Evolutionary conservation across 2,797 vertebrate genomes (phyloP).

Genomic region (Fratercula arctica): DNA sequence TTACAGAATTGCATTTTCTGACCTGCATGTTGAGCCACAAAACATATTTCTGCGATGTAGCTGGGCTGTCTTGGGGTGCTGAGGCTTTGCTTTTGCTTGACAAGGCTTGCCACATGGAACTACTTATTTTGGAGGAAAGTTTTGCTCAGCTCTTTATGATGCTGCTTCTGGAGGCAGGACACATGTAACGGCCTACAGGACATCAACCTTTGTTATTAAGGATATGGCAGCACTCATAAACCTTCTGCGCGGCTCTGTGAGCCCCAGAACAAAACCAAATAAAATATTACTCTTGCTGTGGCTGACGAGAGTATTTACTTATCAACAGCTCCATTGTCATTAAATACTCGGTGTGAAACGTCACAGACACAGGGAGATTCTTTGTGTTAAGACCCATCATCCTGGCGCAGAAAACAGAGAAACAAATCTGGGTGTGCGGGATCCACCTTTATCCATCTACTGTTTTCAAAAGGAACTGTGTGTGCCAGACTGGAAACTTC

Average conservation of each 20-base stretch:
- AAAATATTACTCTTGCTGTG: not conserved
- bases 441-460: not conserved
- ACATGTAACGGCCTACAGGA: not conserved
- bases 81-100: not conserved
- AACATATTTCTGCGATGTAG: not conserved
- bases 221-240: not conserved
- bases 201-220: not conserved
- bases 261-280: not conserved
- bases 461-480: not conserved
- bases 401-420: not conserved
- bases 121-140: not conserved
- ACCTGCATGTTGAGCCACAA: not conserved
- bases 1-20: not conserved
- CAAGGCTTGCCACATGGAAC: not conserved
- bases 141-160: not conserved
- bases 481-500: not conserved
- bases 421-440: rapidly evolving
- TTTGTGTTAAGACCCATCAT: not conserved
- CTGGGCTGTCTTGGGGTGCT: not conserved
- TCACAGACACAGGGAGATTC: not conserved
- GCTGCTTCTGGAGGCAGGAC: not conserved
- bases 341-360: not conserved
- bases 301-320: not conserved
- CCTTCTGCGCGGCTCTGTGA: not conserved
- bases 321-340: not conserved